Evolutionary conservation across 2,113 vertebrate genomes (phyloP).

Genomic region (Cynopterus brachyotis): DNA sequence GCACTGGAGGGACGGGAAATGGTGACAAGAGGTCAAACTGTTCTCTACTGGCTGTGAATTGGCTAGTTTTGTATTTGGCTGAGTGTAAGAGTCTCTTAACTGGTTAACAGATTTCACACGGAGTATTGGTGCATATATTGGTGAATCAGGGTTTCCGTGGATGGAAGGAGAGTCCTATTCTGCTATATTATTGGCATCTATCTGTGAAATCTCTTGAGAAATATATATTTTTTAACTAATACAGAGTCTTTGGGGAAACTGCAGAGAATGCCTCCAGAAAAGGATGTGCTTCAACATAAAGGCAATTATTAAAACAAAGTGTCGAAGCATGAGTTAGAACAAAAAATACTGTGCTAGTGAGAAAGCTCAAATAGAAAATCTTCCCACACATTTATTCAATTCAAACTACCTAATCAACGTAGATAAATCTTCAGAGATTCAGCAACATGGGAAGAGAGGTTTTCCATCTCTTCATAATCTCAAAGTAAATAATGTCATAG

Average conservation of each 20-base stretch:
- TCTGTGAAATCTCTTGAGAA: not conserved
- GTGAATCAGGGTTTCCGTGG: not conserved
- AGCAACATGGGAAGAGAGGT: not conserved
- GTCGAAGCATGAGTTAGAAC: not conserved
- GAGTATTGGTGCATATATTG: not conserved
- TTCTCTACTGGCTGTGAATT: not conserved
- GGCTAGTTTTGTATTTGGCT: not conserved
- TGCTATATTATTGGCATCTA: not conserved
- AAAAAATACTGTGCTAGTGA: not conserved
- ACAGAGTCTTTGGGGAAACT: not conserved
- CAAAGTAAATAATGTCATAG: not conserved
- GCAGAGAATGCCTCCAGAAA: not conserved
- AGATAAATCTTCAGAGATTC: not conserved
- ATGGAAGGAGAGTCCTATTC: not conserved
- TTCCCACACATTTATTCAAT: not conserved
- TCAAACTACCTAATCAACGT: not conserved
- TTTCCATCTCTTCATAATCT: not conserved
- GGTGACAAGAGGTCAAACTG: not conserved
- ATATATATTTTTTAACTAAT: not conserved
- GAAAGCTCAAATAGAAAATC: not conserved
- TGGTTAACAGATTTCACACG: not conserved
- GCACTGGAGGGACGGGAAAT: fast-evolving
- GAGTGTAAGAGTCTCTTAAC: not conserved
- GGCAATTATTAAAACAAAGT: not conserved
- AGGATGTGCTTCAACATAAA: not conserved